Evolutionary conservation across 2,888 invertebrate genomes (phyloP).

Genomic region (Teleiodes luculella): DNA sequence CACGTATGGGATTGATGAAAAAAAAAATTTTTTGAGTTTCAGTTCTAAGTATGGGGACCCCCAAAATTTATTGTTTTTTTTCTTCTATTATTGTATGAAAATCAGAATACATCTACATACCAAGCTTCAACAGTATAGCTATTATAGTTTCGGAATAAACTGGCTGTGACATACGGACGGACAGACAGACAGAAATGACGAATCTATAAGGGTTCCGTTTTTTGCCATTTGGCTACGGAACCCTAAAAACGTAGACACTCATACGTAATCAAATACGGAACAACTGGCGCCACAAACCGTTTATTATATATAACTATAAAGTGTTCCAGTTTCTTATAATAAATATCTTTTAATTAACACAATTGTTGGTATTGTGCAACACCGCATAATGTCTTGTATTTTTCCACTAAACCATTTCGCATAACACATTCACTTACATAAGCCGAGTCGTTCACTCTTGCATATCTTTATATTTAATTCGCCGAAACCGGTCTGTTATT

Average conservation of each 20-base stretch:
- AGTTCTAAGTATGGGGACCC: too few relatives aligned
- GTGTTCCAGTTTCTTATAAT: background rate
- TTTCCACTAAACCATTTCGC: background rate
- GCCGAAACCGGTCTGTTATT: constrained; percentile 1
- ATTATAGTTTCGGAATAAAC: too few relatives aligned
- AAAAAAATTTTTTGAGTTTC: too few relatives aligned
- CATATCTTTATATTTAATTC: constrained; percentile 5
- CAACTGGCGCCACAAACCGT: background rate
- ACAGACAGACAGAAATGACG: too few relatives aligned
- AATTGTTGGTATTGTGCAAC: background rate
- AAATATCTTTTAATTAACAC: constrained; percentile 1
- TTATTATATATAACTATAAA: background rate
- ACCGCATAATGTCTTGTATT: background rate
- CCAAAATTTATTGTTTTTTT: too few relatives aligned
- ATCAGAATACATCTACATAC: too few relatives aligned
- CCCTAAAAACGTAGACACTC: background rate
- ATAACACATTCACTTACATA: constrained; percentile 4
- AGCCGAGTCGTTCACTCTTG: constrained; percentile 8
- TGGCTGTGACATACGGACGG: too few relatives aligned
- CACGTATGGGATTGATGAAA: too few relatives aligned
- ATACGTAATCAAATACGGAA: background rate
- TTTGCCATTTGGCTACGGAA: too few relatives aligned
- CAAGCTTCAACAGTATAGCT: too few relatives aligned
- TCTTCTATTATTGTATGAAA: too few relatives aligned
- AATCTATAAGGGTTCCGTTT: too few relatives aligned